Base-by-base conservation (phyloP, 2,888 invertebrate species). In the Melikaiella ostensackeni region DNA sequence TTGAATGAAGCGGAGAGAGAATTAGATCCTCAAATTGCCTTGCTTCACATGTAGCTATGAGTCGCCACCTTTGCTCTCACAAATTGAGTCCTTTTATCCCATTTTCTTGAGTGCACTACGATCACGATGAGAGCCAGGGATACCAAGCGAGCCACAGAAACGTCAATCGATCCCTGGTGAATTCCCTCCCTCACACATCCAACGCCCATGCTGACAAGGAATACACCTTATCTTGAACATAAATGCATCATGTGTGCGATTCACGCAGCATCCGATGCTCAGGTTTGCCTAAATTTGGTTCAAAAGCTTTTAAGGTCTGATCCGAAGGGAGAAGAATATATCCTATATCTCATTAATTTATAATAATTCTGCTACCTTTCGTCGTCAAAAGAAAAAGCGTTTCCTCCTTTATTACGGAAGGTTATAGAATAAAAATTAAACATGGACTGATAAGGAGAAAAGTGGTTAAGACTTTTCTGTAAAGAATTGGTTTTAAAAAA, bases 51-150 rank as follows among this genome's bases (percentile, higher is more conserved):
- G 70, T 50, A 30, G 33, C 50, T 30, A 30, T 46, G 50, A 30
- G 50, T 55, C 33, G 50, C 70, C 55, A 63, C 75, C 63, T 75
- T 75, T 64, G 19, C 74, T 79, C 64, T 81, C 80, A 81, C 81
- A 80, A 84, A 82, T 83, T 75, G 78, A 82, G 79, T 77, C 80
- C 80, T 77, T 79, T 85, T 85, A 83, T 85, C 82, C 80, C 83
- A 84, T 85, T 84, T 83, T 82, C 84, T 84, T 74, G 81, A 84
- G 82, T 84, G 81, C 83, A 77, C 75, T 38, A 73, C 77, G 80
- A 82, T 83, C 81, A 59, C 13, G 66, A 74, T 57, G 59, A 42
- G 42, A 42, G 42, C 42, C 42, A 16, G 42, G 16, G 6, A 74
- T 57, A 38, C 42, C 42, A 74, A 61, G 13, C 21, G 61, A 55